These are phyloP conservation scores for Paragorgia papillata DNA, from an alignment of 92 coral and sea anemone species.

Conservation along the genomic window DNA sequence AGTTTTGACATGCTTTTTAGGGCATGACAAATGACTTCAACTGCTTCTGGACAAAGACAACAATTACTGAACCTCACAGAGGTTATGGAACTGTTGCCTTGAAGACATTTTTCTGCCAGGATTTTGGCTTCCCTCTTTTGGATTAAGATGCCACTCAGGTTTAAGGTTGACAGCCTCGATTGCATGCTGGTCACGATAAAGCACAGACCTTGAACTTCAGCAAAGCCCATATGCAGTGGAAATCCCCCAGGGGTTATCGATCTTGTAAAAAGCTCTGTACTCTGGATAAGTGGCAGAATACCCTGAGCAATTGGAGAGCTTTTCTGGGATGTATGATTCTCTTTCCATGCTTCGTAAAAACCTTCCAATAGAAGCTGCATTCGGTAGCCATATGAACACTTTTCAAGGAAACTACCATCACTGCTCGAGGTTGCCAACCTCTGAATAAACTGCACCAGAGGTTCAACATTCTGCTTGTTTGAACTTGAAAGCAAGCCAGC, in stretches of 20 bases:
- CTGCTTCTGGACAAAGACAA: constrained; percentile 27
- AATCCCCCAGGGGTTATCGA: neutral
- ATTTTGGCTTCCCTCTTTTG: constrained; percentile 18
- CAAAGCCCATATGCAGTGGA: constrained; percentile 1
- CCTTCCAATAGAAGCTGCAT: constrained; percentile 11
- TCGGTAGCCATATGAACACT: neutral
- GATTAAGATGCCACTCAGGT: constrained; percentile 20
- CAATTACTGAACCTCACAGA: constrained; percentile 35
- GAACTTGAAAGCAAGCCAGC: constrained; percentile 11
- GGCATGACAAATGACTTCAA: constrained; percentile 3
- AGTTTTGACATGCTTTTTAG: neutral
- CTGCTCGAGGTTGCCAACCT: neutral
- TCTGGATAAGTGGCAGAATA: neutral
- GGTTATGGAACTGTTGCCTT: constrained; percentile 40
- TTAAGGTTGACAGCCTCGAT: neutral
- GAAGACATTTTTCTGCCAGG: constrained; percentile 53
- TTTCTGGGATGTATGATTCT: neutral
- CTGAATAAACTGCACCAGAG: neutral
- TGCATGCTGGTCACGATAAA: neutral
- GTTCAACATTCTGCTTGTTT: neutral
- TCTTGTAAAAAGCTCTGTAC: neutral
- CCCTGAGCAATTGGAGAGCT: neutral
- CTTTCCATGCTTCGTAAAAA: constrained; percentile 18
- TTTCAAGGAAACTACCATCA: neutral
- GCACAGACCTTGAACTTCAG: constrained; percentile 12